phyloP scores from a whole-genome alignment of 2,888 invertebrate genomes.

The Drosophila birchii region DNA sequence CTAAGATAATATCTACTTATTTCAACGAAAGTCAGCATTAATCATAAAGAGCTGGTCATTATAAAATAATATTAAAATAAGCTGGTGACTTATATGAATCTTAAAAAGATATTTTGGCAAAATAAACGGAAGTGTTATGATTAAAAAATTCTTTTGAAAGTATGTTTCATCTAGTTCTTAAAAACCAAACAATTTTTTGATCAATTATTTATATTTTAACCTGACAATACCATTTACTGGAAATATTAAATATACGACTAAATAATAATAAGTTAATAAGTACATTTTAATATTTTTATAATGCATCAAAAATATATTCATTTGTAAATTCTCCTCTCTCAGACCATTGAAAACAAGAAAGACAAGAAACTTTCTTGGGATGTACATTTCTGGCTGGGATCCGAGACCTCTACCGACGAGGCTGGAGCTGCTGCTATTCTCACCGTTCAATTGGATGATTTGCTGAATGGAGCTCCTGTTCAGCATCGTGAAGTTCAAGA shows the following conservation, averaged over 20 bases:
- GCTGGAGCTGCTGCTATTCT: constrained; percentile 91
- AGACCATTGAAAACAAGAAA: constrained; percentile 89
- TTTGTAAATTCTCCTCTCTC: constrained; percentile 29
- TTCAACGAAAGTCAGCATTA: background rate
- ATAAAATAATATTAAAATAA: background rate
- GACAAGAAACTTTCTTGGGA: constrained; percentile 90
- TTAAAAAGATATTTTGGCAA: background rate
- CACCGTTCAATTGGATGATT: constrained; percentile 93
- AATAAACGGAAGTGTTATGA: background rate
- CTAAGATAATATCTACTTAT: background rate
- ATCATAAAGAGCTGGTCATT: background rate
- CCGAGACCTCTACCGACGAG: constrained; percentile 91
- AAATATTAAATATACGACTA: too few relatives aligned
- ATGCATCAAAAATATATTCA: background rate
- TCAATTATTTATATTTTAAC: too few relatives aligned
- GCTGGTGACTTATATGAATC: background rate
- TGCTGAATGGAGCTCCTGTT: constrained; percentile 92
- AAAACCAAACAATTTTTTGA: too few relatives aligned
- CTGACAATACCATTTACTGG: too few relatives aligned
- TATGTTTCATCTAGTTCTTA: too few relatives aligned
- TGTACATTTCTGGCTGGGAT: constrained; percentile 95
- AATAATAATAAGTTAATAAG: too few relatives aligned
- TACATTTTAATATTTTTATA: too few relatives aligned
- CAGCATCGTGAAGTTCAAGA: constrained; percentile 95
- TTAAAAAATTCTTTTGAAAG: too few relatives aligned